These are phyloP conservation scores for Asarcornis scutulata DNA, from an alignment of 2,113 vertebrate species.

Conservation along the genomic window DNA sequence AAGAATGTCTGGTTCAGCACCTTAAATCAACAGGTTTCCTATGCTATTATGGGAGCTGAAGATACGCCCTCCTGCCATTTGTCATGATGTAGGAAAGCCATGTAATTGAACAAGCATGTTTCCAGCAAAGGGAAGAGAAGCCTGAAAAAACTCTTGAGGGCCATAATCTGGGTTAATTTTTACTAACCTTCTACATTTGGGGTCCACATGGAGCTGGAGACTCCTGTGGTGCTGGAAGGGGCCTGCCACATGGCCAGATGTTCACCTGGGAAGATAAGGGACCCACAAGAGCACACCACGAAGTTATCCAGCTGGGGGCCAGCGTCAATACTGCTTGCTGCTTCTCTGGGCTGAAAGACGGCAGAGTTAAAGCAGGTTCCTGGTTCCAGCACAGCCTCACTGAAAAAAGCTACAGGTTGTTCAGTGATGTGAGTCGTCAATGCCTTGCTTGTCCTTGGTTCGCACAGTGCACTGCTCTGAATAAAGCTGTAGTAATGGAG, in stretches of 20 bases:
- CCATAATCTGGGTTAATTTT: not conserved
- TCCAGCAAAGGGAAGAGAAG: not conserved
- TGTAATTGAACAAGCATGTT: not conserved
- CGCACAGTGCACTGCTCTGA: not conserved
- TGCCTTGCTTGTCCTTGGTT: not conserved
- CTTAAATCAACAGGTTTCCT: not conserved
- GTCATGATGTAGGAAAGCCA: not conserved
- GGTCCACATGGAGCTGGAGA: not conserved
- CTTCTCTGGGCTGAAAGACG: not conserved
- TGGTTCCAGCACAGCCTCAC: not conserved
- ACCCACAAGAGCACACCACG: not conserved
- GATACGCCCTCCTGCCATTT: not conserved
- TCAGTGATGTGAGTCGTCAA: not conserved
- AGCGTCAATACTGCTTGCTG: not conserved
- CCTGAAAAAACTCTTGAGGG: not conserved
- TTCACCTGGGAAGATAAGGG: not conserved
- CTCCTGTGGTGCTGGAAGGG: not conserved
- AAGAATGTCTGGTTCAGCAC: not conserved
- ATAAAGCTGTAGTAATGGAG: not conserved
- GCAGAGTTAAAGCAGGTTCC: not conserved
- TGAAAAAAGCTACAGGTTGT: not conserved
- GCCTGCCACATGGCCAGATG: not conserved
- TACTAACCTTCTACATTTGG: constrained; percentile 20
- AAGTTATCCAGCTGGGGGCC: not conserved
- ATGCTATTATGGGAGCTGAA: not conserved